Base-by-base conservation (phyloP, 2,797 vertebrate genomes). In the Xenops minutus region DNA sequence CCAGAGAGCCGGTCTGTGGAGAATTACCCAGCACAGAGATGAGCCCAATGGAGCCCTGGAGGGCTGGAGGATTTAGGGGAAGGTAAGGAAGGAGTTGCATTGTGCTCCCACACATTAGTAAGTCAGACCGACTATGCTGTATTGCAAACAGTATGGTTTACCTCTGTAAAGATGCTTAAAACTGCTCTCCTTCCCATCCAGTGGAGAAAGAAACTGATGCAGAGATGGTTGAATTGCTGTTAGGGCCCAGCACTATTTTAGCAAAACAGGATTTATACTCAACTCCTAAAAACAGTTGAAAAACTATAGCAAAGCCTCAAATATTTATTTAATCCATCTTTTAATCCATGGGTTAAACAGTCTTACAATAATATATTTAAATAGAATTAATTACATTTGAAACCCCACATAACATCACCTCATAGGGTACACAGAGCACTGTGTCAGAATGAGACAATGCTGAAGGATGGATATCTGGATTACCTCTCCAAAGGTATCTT, bases 21-120 rank as follows among this genome's bases (percentile, higher is more conserved):
- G 85, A 79, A 67, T 76, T 88, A 66, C 55, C 73, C 9, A 3
- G 58, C 3, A 0, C 43, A 49, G 48, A 14, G 62, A 44, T 56
- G 85, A 94, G 91, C 77, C 74, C 67, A 55, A 1, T 44, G n/a
- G 32, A 86, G 88, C 73, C 95, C 91, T 71, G 89, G 44, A 89
- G 84, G 80, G 58, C 23, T 12, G 2, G 3, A 3, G 85, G 71
- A 32, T 90, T 95, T 79, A 93, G 48, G 27, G 64, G 44, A 91
- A 83, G 44, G 39, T 66, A 49, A 23, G 16, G 81, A 77, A 75
- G 32, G 59, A 89, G 66, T 4, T 67, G 32, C 41, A 20, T 52
- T 12, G 3, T 74, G 63, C 52, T 87, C 56, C 41, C 44, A 27
- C 1, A 0, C 63, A 23, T 67, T 43, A 63, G 22, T 12, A 67